Evolutionary conservation across 2,888 invertebrate genomes (phyloP), one percentile per base, ranked within the genome.

Genomic region (Eudemis profundana): DNA sequence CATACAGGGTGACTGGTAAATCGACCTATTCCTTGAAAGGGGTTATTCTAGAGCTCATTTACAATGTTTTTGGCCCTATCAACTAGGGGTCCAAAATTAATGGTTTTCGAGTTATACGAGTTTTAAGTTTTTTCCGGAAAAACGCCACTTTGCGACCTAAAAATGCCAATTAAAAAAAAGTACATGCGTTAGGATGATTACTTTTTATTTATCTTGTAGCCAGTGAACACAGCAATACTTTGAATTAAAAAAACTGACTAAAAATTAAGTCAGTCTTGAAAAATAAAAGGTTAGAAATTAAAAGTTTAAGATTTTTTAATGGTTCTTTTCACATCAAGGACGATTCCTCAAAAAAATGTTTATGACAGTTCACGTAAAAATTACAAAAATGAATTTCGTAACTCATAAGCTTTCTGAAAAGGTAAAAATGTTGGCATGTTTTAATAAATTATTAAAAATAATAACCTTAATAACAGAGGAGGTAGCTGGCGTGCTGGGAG

Each of bases 1-100:
- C n/a, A 38, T 38, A 38, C 38, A 38, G 38, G 38, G n/a, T n/a
- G 38, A 38, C 38, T 38, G 38, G 38, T n/a, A 38, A 38, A 4
- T n/a, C n/a, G 38, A 38, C 38, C n/a, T 38, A 27, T 27, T 27
- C 27, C 4, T 27, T 27, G 7, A 27, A 27, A 27, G 27, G 27
- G 4, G 27, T 7, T 27, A 27, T 29, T 29, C 8, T 29, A 8
- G 5, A 2, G 5, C 7, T 29, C 29, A 29, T 29, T 29, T 29
- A 8, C 29, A 29, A 23, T 23, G 23, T 23, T 5, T 4, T 23
- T 5, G 5, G 3, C 23, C 23, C 23, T 23, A 23, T 23, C n/a
- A n/a, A n/a, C n/a, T n/a, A n/a, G n/a, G n/a, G n/a, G n/a, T n/a
- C n/a, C n/a, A n/a, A n/a, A n/a, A n/a, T n/a, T n/a, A n/a, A n/a